Conservation (phyloP, 2,113 vertebrate genomes). For the Tychaedon coryphoeus region DNA sequence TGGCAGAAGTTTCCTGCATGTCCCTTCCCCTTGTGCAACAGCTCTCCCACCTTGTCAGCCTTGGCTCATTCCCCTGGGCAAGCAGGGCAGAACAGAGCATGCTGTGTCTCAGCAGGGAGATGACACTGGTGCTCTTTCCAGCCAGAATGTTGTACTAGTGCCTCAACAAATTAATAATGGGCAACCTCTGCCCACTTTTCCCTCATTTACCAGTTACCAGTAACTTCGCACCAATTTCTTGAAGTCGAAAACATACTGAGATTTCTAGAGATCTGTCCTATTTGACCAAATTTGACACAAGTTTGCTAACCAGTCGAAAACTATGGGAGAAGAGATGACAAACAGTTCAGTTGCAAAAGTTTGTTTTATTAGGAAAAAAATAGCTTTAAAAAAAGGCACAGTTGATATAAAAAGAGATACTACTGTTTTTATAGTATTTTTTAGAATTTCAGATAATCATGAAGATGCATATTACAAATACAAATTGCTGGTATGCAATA, state of each 20-base stretch:
- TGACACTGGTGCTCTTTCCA: neutral
- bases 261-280: neutral
- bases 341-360: neutral
- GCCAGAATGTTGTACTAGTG: neutral
- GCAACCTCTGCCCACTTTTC: neutral
- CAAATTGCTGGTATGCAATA: neutral
- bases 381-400: neutral
- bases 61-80: neutral
- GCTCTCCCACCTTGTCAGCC: neutral
- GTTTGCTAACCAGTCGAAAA: neutral
- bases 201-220: neutral
- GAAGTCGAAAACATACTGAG: neutral
- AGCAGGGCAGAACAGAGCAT: neutral
- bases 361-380: neutral
- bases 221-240: neutral
- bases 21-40: neutral
- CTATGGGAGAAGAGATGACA: neutral
- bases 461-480: neutral
- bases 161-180: neutral
- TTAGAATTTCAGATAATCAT: neutral
- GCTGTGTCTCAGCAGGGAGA: neutral
- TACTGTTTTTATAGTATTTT: neutral
- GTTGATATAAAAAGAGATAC: neutral
- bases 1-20: neutral
- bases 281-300: neutral